Base-by-base conservation (phyloP, 2,888 invertebrate genomes). In the Drosophila setosimentum region DNA sequence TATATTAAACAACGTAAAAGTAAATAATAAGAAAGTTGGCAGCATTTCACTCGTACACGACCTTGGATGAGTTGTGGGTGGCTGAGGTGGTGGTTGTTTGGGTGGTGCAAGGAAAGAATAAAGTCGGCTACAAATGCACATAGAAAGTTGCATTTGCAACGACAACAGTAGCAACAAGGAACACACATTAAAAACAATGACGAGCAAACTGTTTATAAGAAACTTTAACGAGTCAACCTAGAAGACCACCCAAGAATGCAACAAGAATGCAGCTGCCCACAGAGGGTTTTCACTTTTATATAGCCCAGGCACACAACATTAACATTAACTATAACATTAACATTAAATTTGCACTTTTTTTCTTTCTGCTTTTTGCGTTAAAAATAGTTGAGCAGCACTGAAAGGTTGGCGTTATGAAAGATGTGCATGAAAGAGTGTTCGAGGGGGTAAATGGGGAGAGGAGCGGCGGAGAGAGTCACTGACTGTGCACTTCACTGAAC, bases 151-250 rank as follows among this genome's bases (percentile, higher is more conserved):
- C 76, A 73, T 70, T 62, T 81, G 65, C 72, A 82, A 75, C 76
- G 73, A 64, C 72, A 76, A 72, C 61, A 63, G 57, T 61, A 57
- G 35, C 24, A 11, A 35, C 33, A 54, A 27, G 21, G 53, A 54
- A 33, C 35, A 29, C 66, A 73, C 77, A 85, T 68, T 71, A 80
- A 67, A 81, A 85, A 89, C 84, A 85, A 89, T 87, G 86, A 89
- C 83, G 86, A 82, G 90, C 87, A 89, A 85, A 89, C 73, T 82
- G 76, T 18, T 27, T 70, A 81, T 60, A 70, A 76, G 83, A 89
- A 88, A 80, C 68, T 65, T 64, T 11, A n/a, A n/a, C 27, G 55
- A 10, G 27, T 27, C 49, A 49, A 50, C 49, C 27, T 4, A 33
- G 54, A 5, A 24, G 24, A 3, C 49, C 27, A 11, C 16, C 10